Percentiles rank a stretch among this genome's conserved stretches.
These are phyloP conservation scores for Muschampia plurimacula DNA, from an alignment of 2,888 invertebrate genomes.

Conservation along the genomic window DNA sequence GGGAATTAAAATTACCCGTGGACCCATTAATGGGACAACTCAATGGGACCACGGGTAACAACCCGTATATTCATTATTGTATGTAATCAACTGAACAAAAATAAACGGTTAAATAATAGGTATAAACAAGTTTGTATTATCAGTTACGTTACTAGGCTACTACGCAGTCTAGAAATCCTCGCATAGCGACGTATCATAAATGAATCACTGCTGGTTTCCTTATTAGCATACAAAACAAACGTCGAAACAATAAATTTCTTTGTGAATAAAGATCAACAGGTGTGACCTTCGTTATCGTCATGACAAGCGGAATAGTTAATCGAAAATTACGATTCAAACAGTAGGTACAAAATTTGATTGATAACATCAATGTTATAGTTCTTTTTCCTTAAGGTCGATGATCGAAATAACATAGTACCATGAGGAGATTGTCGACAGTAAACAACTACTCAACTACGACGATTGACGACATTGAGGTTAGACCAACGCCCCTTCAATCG, in stretches of 20 bases:
- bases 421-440: background rate
- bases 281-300: conserved; percentile 16
- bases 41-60: too few species aligned
- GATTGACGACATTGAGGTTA: conserved; percentile 2
- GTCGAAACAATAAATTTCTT: conserved; percentile 26
- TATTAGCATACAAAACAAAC: conserved; percentile 32
- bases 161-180: conserved; percentile 23
- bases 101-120: background rate
- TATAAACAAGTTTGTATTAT: background rate
- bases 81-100: background rate
- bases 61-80: background rate
- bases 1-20: too few species aligned
- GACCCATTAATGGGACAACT: too few species aligned
- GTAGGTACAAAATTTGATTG: conserved; percentile 18
- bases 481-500: background rate
- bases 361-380: conserved; percentile 15
- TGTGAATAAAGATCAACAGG: conserved; percentile 34
- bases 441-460: background rate
- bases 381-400: conserved; percentile 25
- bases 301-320: conserved; percentile 20
- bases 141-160: conserved; percentile 7
- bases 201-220: conserved; percentile 30
- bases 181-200: background rate
- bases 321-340: conserved; percentile 16
- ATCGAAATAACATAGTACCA: conserved; percentile 5